A percentile compares a stretch with the other conserved stretches of the same genome.
Conservation (phyloP, 2,888 invertebrate genomes). For the Hirtodrosophila alboralis region DNA sequence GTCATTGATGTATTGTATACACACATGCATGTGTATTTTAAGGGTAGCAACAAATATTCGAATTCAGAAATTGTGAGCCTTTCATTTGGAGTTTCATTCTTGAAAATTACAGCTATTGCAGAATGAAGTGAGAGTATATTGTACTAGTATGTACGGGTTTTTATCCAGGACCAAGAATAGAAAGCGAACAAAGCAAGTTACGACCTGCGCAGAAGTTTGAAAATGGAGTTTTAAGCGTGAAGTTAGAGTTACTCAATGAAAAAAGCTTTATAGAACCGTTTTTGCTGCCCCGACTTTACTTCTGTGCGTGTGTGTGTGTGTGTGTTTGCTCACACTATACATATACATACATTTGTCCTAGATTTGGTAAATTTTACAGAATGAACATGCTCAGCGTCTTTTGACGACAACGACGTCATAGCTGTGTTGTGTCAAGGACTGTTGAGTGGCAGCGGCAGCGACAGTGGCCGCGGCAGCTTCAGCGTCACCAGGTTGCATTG, state of each 20-base stretch:
- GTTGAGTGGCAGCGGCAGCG: slow-evolving; percentile 12
- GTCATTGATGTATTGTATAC: slow-evolving; percentile 38
- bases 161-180: slow-evolving; percentile 9
- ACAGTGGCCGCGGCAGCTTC: slow-evolving; percentile 1
- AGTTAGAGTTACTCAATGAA: slow-evolving; percentile 72
- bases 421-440: slow-evolving; percentile 70
- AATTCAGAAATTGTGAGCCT: slow-evolving; percentile 24
- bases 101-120: slow-evolving; percentile 33
- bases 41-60: slow-evolving; percentile 47
- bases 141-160: neutral
- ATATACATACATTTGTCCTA: slow-evolving; percentile 67
- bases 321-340: slow-evolving; percentile 3
- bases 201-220: slow-evolving; percentile 73
- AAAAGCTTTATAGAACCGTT: slow-evolving; percentile 59
- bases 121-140: slow-evolving; percentile 1
- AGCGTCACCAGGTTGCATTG: slow-evolving; percentile 29
- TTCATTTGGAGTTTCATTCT: slow-evolving; percentile 47
- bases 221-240: slow-evolving; percentile 56
- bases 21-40: slow-evolving; percentile 15
- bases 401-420: slow-evolving; percentile 57
- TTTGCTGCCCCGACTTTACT: slow-evolving; percentile 9
- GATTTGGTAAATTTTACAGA: slow-evolving; percentile 69
- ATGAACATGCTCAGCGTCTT: slow-evolving; percentile 53
- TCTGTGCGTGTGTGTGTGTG: slow-evolving; percentile 6
- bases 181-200: slow-evolving; percentile 42